phyloP scores from a whole-genome alignment of 2,113 vertebrate species.

The Urocynchramus pylzowi region DNA sequence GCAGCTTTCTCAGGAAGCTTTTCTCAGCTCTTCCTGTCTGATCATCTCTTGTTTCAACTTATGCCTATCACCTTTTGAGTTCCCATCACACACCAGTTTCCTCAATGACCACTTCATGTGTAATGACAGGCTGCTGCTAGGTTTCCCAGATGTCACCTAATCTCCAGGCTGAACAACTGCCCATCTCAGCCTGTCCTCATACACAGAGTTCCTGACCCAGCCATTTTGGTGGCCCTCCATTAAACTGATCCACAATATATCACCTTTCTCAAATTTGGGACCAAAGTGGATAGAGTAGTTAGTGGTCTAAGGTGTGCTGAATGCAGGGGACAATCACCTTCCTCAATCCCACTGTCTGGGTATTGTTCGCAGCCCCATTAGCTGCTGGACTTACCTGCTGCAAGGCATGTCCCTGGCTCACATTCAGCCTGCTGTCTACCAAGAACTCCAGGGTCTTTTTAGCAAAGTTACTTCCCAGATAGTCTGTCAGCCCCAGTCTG shows the following conservation, averaged over 20 bases:
- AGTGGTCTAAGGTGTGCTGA: neutral
- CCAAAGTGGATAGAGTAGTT: neutral
- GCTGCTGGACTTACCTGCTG: neutral
- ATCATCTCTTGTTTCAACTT: neutral
- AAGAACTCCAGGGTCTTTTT: neutral
- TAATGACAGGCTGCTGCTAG: neutral
- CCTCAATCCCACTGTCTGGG: neutral
- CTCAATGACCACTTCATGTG: neutral
- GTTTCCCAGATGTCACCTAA: neutral
- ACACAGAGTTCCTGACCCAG: neutral
- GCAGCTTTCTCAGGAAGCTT: neutral
- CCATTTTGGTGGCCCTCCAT: neutral
- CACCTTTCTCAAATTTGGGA: neutral
- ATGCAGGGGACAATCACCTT: neutral
- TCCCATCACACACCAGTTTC: neutral
- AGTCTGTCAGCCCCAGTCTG: neutral
- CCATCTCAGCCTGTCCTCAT: neutral
- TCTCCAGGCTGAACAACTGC: neutral
- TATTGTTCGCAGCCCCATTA: neutral
- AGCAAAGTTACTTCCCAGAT: neutral
- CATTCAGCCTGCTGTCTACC: neutral
- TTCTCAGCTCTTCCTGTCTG: neutral
- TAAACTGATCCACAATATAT: neutral
- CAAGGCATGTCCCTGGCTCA: neutral
- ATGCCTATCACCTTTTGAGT: neutral